Percentiles rank a stretch among this genome's conserved stretches.
phyloP scores from a whole-genome alignment of 2,888 invertebrate species.

The Omphaloscelis lunosa region DNA sequence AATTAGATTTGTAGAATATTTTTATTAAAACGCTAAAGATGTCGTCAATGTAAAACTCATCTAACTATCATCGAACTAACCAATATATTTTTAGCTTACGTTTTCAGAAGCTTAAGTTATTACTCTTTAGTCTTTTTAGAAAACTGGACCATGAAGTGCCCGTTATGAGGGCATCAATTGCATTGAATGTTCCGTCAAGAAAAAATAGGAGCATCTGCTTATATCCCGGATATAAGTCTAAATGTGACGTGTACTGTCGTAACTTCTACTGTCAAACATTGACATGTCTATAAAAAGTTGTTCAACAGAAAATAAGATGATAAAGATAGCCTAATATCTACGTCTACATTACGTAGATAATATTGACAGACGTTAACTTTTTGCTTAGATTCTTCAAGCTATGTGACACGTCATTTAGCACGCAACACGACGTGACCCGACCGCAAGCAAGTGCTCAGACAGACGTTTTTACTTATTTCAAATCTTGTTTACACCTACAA shows the following conservation, averaged over 20 bases:
- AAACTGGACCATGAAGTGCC: not conserved
- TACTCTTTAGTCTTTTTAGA: not conserved
- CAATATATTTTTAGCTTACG: not conserved
- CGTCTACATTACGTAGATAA: slow-evolving; percentile 28
- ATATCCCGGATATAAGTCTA: not conserved
- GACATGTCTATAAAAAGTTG: no score
- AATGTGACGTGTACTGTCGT: not conserved
- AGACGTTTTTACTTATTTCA: slow-evolving; percentile 3
- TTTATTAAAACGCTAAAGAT: not conserved
- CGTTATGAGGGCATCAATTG: not conserved
- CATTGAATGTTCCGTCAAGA: not conserved
- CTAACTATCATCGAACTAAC: not conserved
- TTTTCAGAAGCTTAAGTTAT: not conserved
- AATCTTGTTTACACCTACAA: not conserved
- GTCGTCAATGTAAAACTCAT: not conserved
- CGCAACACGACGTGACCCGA: not conserved
- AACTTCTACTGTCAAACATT: not conserved
- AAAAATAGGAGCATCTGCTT: not conserved
- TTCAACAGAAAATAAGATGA: not conserved
- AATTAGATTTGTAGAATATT: slow-evolving; percentile 11
- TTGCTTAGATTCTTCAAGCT: slow-evolving; percentile 6
- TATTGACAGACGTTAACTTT: slow-evolving; percentile 23
- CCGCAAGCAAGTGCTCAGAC: not conserved
- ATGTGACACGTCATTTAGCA: slow-evolving; percentile 17
- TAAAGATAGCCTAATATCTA: slow-evolving; percentile 32